Percentiles rank a stretch among this genome's conserved stretches.
Evolutionary conservation across 2,797 vertebrate species (phyloP).

Genomic region (Epinephelus coioides): DNA sequence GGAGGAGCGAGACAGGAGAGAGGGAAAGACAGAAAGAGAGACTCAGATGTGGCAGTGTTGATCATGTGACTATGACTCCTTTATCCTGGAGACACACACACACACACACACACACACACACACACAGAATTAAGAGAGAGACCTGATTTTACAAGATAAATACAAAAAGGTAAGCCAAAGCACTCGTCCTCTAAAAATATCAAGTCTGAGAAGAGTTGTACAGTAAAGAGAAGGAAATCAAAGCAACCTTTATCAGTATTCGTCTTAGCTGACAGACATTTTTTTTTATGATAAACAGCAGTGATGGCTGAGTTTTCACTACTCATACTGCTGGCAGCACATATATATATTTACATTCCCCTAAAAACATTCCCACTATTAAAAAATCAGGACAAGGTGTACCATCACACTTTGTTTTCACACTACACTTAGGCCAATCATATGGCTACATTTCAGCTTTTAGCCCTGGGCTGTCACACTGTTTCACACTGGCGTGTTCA

Average conservation of each 20-base stretch:
- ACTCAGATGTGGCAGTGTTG: slow-evolving; percentile 57
- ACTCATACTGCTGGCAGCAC: not conserved
- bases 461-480: slow-evolving; percentile 1
- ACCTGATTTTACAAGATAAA: slow-evolving; percentile 27
- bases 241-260: slow-evolving; percentile 16
- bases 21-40: slow-evolving; percentile 20
- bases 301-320: slow-evolving; percentile 11
- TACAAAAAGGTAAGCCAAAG: slow-evolving; percentile 16
- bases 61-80: slow-evolving; percentile 61
- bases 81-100: slow-evolving; percentile 24
- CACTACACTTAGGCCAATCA: not conserved
- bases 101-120: slow-evolving; percentile 6
- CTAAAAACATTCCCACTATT: not conserved
- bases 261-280: slow-evolving; percentile 6
- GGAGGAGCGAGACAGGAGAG: not conserved
- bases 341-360: not conserved
- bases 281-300: slow-evolving; percentile 1
- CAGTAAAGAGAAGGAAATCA: not conserved
- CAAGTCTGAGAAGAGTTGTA: slow-evolving; percentile 21
- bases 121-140: not conserved
- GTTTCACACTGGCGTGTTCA: not conserved
- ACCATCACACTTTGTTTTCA: not conserved
- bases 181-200: slow-evolving; percentile 45
- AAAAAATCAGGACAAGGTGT: slow-evolving; percentile 17
- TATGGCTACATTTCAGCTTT: slow-evolving; percentile 3